Base-by-base conservation (phyloP, 2,888 invertebrate species). In the Sphinx pinastri region DNA sequence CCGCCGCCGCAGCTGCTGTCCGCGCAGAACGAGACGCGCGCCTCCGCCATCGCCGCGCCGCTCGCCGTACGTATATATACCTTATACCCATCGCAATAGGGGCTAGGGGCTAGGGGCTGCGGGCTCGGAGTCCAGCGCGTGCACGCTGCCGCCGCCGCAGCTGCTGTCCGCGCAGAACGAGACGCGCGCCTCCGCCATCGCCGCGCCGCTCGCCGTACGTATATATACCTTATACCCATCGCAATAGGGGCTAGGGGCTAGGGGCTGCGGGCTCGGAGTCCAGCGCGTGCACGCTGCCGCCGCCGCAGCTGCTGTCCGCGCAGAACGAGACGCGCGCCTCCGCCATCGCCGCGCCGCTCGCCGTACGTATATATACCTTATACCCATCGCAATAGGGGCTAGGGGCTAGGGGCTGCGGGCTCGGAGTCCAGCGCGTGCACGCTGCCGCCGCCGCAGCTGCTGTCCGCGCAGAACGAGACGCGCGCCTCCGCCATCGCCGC, bases 191-290 rank as follows among this genome's bases (percentile, higher is more conserved):
- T 88, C 89, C 1, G 90, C 84, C 11, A 84, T 89, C 31, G 89
- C 89, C 14, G 84, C 85, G 3, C 81, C 84, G 55, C 84, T 86
- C 57, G 81, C 89, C n/a, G 88, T 89, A 14, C 77, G 19, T 55
- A 55, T 8, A 25, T 25, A 25, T 25, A 25, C 25, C 25, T 25
- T 25, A 25, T 25, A 25, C 25, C 25, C 25, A 25, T 25, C 25
- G 25, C 25, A 25, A 25, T 25, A 25, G 25, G 2, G 25, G 25
- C 25, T n/a, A n/a, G n/a, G n/a, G n/a, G n/a, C n/a, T n/a, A n/a
- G n/a, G n/a, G n/a, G n/a, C n/a, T n/a, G n/a, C n/a, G n/a, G 92
- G 93, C 0, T 91, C 93, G 0, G 93, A 93, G 77, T 88, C 88
- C 0, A 86, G 89, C 0, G 81, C 80, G 16, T 83, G 85, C 0